Evolutionary conservation across 2,113 vertebrate species (phyloP).

Genomic region (Origma solitaria): DNA sequence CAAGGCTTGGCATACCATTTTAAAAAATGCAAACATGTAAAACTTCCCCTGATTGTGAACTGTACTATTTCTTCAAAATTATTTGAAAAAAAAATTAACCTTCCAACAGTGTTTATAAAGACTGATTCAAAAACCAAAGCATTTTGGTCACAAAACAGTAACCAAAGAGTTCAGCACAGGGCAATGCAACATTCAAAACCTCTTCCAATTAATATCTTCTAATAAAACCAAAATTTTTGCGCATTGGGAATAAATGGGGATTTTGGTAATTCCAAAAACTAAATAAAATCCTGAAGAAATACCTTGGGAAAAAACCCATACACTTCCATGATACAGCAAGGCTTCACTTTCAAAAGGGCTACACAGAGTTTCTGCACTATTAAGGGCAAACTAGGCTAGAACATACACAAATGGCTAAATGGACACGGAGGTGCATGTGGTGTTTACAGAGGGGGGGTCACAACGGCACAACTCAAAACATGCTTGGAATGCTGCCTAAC

Average conservation of each 20-base stretch:
- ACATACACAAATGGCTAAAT: conserved; percentile 22
- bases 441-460: neutral
- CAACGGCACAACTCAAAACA: neutral
- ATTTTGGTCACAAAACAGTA: neutral
- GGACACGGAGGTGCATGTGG: neutral
- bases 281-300: neutral
- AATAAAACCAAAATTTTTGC: neutral
- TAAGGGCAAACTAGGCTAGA: conserved; percentile 65
- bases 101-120: conserved; percentile 22
- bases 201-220: neutral
- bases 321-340: neutral
- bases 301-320: neutral
- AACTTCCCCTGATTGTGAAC: neutral
- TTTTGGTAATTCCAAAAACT: neutral
- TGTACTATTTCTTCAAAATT: neutral
- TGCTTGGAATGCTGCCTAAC: neutral
- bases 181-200: neutral
- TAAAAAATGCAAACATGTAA: neutral
- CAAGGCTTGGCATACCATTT: conserved; percentile 25
- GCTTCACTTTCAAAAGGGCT: conserved; percentile 46
- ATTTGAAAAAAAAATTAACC: neutral
- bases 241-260: neutral
- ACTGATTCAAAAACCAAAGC: neutral
- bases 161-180: neutral
- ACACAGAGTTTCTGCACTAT: conserved; percentile 58